A percentile compares a stretch with the other conserved stretches of the same genome.
phyloP scores from a whole-genome alignment of 2,888 invertebrate species.

The Nezara viridula region DNA sequence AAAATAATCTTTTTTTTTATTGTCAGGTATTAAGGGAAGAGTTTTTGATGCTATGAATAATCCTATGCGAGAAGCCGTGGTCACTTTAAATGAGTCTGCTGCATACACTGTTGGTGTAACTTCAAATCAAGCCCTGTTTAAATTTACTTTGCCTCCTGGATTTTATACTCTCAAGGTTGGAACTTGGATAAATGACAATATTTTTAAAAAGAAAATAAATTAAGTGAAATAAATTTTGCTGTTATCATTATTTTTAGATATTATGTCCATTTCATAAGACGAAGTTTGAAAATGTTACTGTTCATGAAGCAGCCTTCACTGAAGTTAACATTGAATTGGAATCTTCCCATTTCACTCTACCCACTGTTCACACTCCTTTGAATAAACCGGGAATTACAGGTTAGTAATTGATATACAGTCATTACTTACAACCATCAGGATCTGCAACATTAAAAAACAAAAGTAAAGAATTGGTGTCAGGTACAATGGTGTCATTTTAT shows the following conservation, averaged over 20 bases:
- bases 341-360: slow-evolving; percentile 54
- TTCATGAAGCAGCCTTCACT: slow-evolving; percentile 69
- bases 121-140: slow-evolving; percentile 79
- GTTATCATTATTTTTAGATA: slow-evolving; percentile 69
- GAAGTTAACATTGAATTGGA: slow-evolving; percentile 67
- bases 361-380: slow-evolving; percentile 58
- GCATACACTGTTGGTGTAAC: slow-evolving; percentile 75
- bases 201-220: not conserved
- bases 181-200: not conserved
- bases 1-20: slow-evolving; percentile 5
- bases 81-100: slow-evolving; percentile 75
- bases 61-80: slow-evolving; percentile 79
- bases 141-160: slow-evolving; percentile 79
- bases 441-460: no score
- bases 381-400: slow-evolving; percentile 64
- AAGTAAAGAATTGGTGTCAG: no score
- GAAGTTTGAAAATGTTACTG: slow-evolving; percentile 70
- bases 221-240: not conserved
- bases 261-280: slow-evolving; percentile 73
- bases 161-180: slow-evolving; percentile 74
- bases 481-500: no score
- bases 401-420: slow-evolving; percentile 48
- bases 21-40: slow-evolving; percentile 77
- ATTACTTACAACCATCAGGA: no score
- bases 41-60: slow-evolving; percentile 77